Evolutionary conservation across 1,140 invertebrate genomes (phyloP).

Genomic region (Agrilus planipennis): DNA sequence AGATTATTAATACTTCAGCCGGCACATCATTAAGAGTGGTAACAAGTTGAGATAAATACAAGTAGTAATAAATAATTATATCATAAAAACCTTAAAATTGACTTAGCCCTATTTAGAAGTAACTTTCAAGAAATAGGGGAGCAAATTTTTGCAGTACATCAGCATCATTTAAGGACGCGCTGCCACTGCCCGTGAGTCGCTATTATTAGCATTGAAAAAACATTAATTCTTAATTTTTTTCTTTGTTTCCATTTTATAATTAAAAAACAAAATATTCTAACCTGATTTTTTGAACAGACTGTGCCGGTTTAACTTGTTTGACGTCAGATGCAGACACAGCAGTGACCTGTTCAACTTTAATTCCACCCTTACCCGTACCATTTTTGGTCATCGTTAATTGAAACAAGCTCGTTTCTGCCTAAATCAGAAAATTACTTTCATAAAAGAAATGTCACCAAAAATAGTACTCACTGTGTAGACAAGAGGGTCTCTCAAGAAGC

Average conservation of each 20-base stretch:
- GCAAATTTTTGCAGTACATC: no score
- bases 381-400: slow-evolving; percentile 43
- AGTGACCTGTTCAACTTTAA: slow-evolving; percentile 39
- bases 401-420: slow-evolving; percentile 47
- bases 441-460: neutral
- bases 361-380: slow-evolving; percentile 34
- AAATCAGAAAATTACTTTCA: slow-evolving; percentile 10
- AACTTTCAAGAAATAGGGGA: no score
- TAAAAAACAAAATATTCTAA: slow-evolving; percentile 18
- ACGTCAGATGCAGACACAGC: slow-evolving; percentile 36
- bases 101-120: no score
- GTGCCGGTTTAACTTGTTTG: slow-evolving; percentile 36
- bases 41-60: no score
- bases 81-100: no score
- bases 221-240: neutral
- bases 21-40: no score
- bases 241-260: neutral
- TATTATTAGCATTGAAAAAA: no score
- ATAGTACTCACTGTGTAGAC: slow-evolving; percentile 48
- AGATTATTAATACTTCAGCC: no score
- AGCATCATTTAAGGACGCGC: no score
- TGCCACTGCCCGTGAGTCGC: no score
- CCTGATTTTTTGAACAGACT: slow-evolving; percentile 46
- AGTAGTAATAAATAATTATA: no score
- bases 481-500: slow-evolving; percentile 41